Base-by-base conservation (phyloP, 2,113 vertebrate species). In the Antigone vipio region DNA sequence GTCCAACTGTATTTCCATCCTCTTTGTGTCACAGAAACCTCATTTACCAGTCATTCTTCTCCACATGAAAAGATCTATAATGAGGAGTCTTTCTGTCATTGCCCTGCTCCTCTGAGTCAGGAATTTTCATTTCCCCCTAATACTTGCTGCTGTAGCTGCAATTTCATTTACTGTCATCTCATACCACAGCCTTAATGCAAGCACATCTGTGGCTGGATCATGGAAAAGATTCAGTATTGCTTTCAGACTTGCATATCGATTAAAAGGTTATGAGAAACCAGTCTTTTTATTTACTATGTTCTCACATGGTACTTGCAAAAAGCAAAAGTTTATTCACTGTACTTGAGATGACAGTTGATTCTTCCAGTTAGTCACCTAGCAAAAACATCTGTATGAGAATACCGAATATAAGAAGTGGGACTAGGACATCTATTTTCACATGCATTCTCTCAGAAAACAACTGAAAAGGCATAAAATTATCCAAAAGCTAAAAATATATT, bases 31-130 rank as follows among this genome's bases (percentile, higher is more conserved):
- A 97, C 92, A 95, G 89, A 93, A 97, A 96, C 94, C 89, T 96
- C 95, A 97, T 97, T 97, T 97, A 92, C 95, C 85, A 97, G 89
- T 87, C 94, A 97, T 97, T 97, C 97, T 97, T 97, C 93, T 94
- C 71, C 92, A 88, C 64, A 88, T 96, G 97, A 97, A 96, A 96
- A 94, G 96, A 97, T 95, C 96, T 78, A 80, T 97, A 97, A 97
- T 95, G 96, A 97, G 78, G 93, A 97, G 96, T 93, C 94, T 96
- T 97, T 97, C 96, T 95, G 95, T 95, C 96, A 96, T 95, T 95
- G 95, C 96, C 95, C 97, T 93, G 79, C 93, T 95, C 91, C 91
- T 90, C 97, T 95, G 95, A 95, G 96, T 97, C 96, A 97, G 94
- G 95, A 94, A 88, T 96, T 95, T 96, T 96, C 89, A 95, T 93